A percentile compares a stretch with the other conserved stretches of the same genome.
These are phyloP conservation scores for Arctopsyche grandis DNA, from an alignment of 1,140 invertebrate genomes.

Conservation along the genomic window DNA sequence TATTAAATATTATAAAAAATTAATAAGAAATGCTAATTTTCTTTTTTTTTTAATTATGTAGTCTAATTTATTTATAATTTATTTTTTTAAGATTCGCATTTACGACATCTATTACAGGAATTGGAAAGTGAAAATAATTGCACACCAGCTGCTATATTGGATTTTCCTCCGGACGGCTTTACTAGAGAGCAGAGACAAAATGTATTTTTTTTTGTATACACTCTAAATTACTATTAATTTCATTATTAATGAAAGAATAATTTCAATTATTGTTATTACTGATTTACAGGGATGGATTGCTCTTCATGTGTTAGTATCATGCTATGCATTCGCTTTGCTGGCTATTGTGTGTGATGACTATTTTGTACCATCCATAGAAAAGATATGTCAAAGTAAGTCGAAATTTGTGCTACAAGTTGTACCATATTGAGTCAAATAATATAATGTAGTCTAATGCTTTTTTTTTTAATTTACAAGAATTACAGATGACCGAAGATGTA, in stretches of 20 bases:
- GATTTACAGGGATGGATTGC: constrained; percentile 71
- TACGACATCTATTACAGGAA: constrained; percentile 32
- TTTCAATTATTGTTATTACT: background rate
- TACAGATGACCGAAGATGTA: constrained; percentile 77
- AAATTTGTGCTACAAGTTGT: too few relatives aligned
- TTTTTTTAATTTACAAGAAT: constrained; percentile 60
- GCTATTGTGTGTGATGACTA: constrained; percentile 88
- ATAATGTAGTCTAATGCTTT: too few relatives aligned
- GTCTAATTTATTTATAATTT: background rate
- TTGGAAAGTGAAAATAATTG: constrained; percentile 67
- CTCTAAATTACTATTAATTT: constrained; percentile 1
- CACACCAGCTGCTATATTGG: constrained; percentile 79
- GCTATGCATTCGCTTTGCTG: constrained; percentile 83
- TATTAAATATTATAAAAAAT: too few relatives aligned
- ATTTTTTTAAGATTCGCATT: constrained; percentile 34
- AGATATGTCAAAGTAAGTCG: constrained; percentile 80
- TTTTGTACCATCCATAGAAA: constrained; percentile 86
- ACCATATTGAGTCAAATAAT: too few relatives aligned
- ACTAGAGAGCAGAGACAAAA: constrained; percentile 72
- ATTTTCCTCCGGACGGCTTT: constrained; percentile 82
- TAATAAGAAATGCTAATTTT: too few relatives aligned
- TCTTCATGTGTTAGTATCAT: constrained; percentile 76
- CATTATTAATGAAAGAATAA: constrained; percentile 12
- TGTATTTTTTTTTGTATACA: constrained; percentile 59
- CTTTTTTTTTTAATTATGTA: too few relatives aligned